Percentiles rank a stretch among this genome's conserved stretches.
phyloP scores from a whole-genome alignment of 2,113 vertebrate species.

The Ploceus nigricollis region DNA sequence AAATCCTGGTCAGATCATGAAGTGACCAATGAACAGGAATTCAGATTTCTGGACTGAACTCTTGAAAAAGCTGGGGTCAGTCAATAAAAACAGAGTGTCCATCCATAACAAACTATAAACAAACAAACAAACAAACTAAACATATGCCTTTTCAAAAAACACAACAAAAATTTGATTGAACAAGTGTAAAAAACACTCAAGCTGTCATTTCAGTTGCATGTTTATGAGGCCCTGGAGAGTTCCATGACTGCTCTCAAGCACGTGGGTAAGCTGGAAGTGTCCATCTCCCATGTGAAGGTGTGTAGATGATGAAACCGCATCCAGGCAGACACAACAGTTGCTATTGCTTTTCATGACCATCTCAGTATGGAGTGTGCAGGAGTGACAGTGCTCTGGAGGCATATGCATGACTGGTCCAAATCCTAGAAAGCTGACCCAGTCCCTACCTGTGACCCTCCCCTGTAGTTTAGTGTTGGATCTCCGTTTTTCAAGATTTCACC shows the following conservation, averaged over 20 bases:
- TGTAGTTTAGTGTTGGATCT: neutral
- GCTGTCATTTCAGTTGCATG: slow-evolving; percentile 32
- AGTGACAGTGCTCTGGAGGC: slow-evolving; percentile 63
- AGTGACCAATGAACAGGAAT: neutral
- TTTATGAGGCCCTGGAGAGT: slow-evolving; percentile 47
- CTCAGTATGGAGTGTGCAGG: slow-evolving; percentile 57
- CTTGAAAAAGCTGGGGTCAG: slow-evolving; percentile 38
- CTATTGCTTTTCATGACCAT: slow-evolving; percentile 75
- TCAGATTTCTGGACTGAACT: neutral
- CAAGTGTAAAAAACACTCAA: slow-evolving; percentile 41
- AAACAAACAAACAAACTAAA: neutral
- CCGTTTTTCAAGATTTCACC: slow-evolving; percentile 82
- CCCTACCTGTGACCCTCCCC: slow-evolving; percentile 30
- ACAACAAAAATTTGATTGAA: neutral
- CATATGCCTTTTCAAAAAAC: neutral
- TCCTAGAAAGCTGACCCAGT: slow-evolving; percentile 39
- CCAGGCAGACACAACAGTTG: slow-evolving; percentile 67
- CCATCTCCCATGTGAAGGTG: slow-evolving; percentile 28
- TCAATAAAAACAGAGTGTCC: neutral
- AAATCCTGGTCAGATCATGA: neutral
- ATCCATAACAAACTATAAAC: slow-evolving; percentile 24
- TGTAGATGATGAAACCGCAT: slow-evolving; percentile 36
- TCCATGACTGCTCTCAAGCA: slow-evolving; percentile 8
- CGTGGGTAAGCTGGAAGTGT: slow-evolving; percentile 1
- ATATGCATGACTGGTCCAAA: slow-evolving; percentile 47